Evolutionary conservation across 2,113 vertebrate genomes (phyloP).

Genomic region (Thalassoma bifasciatum): DNA sequence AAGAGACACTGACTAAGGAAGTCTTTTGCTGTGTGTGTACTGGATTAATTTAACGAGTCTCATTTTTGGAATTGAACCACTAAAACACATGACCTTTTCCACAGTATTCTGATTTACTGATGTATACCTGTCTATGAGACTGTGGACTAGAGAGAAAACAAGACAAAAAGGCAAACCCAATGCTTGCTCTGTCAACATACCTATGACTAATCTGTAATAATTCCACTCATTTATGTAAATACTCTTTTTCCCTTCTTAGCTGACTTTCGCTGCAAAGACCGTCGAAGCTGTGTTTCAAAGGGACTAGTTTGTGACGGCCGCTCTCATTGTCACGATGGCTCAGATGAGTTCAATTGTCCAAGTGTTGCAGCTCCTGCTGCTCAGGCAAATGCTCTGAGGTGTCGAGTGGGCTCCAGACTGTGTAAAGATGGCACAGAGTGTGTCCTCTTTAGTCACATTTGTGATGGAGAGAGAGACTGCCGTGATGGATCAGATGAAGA

Average conservation of each 20-base stretch:
- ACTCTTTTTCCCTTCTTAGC: conserved; percentile 1
- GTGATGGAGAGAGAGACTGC: conserved; percentile 89
- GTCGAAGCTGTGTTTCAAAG: conserved; percentile 72
- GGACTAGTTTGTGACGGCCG: conserved; percentile 83
- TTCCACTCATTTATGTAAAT: neutral
- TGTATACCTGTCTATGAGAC: no score
- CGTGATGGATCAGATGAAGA: conserved; percentile 87
- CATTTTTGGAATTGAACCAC: no score
- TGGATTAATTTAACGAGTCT: no score
- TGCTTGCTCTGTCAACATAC: neutral
- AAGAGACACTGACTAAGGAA: no score
- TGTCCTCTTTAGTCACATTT: conserved; percentile 81
- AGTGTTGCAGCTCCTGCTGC: neutral
- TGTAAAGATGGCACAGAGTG: conserved; percentile 83
- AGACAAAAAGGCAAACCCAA: no score
- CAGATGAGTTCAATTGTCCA: conserved; percentile 83
- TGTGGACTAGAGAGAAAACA: no score
- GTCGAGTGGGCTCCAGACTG: conserved; percentile 55
- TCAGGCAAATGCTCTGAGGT: conserved; percentile 35
- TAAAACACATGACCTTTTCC: no score
- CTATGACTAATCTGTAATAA: no score
- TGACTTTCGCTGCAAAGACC: conserved; percentile 82
- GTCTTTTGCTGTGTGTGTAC: no score
- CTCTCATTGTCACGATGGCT: conserved; percentile 84
- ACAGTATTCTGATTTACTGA: no score